phyloP scores from a whole-genome alignment of 2,797 vertebrate genomes.

The Neosalanx taihuensis region DNA sequence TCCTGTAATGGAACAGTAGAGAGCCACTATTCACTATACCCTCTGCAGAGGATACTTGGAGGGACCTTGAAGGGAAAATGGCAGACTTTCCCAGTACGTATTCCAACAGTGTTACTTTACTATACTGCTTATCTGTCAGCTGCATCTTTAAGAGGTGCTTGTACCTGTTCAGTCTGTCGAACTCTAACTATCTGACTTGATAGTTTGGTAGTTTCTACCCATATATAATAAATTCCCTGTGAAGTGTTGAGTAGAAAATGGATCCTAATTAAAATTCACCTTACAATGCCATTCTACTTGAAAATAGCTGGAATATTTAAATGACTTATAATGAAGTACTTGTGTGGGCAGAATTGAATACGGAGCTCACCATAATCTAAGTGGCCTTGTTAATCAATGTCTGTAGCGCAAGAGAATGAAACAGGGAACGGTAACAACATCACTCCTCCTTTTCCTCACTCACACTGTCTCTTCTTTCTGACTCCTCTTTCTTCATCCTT shows the following conservation, averaged over 20 bases:
- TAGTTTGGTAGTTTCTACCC: not conserved
- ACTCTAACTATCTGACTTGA: not conserved
- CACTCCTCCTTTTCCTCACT: not conserved
- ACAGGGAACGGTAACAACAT: constrained; percentile 17
- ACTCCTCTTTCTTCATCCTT: too few relatives aligned
- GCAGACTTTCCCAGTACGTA: too few relatives aligned
- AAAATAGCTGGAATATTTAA: not conserved
- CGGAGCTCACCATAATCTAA: constrained; percentile 15
- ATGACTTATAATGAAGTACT: not conserved
- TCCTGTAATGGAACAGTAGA: too few relatives aligned
- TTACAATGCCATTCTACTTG: not conserved
- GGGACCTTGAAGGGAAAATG: too few relatives aligned
- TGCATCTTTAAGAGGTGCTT: too few relatives aligned
- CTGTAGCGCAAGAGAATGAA: constrained; percentile 10
- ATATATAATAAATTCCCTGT: not conserved
- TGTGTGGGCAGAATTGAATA: constrained; percentile 1
- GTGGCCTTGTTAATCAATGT: constrained; percentile 28
- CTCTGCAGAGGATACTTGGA: too few relatives aligned
- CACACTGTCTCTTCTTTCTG: too few relatives aligned
- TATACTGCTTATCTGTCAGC: too few relatives aligned
- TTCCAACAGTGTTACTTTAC: too few relatives aligned
- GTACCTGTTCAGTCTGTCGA: too few relatives aligned
- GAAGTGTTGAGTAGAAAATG: not conserved
- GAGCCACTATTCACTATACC: too few relatives aligned
- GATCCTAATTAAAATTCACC: not conserved